Conservation (phyloP, 1,140 invertebrate genomes). For the Drosophila parabipectinata region DNA sequence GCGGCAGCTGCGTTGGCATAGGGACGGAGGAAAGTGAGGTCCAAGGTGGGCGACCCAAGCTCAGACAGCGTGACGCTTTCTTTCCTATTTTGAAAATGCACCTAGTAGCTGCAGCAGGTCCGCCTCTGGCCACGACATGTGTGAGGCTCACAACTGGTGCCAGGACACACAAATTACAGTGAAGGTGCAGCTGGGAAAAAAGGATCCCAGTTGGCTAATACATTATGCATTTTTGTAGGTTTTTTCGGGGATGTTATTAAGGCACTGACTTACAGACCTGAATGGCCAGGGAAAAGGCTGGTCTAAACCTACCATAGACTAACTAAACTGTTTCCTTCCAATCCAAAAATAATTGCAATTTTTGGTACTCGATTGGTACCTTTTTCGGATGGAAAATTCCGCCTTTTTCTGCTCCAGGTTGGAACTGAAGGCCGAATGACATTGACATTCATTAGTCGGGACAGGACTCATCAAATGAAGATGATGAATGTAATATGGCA, state of each 20-base stretch:
- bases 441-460: slow-evolving; percentile 55
- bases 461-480: slow-evolving; percentile 38
- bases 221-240: no score
- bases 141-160: not conserved
- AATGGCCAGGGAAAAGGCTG: no score
- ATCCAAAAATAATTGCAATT: not conserved
- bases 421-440: slow-evolving; percentile 36
- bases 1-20: slow-evolving; percentile 62
- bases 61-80: slow-evolving; percentile 56
- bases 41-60: slow-evolving; percentile 14
- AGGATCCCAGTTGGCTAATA: not conserved
- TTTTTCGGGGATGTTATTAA: no score
- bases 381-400: not conserved
- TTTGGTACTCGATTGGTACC: not conserved
- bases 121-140: slow-evolving; percentile 18
- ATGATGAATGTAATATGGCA: slow-evolving; percentile 45
- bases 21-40: slow-evolving; percentile 11
- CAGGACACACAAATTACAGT: not conserved
- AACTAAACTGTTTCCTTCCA: no score
- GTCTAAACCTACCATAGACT: no score
- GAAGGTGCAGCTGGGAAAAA: not conserved
- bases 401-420: slow-evolving; percentile 10
- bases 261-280: no score
- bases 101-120: slow-evolving; percentile 18
- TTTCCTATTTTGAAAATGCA: slow-evolving; percentile 18